phyloP scores from a whole-genome alignment of 1,140 invertebrate species.

The Pogonomyrmex californicus region DNA sequence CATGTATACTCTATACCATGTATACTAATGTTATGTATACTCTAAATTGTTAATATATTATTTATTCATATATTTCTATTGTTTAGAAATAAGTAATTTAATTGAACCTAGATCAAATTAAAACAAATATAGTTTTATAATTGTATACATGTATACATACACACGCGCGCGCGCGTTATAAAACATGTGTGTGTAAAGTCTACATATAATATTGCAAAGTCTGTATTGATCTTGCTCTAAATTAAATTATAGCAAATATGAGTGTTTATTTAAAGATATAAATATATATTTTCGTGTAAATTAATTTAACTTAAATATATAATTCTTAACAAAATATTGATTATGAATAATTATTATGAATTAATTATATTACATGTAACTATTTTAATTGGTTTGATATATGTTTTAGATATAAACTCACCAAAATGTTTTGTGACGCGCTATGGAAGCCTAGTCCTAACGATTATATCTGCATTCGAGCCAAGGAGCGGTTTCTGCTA shows the following conservation, averaged over 20 bases:
- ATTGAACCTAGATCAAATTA: neutral
- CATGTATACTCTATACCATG: too few relatives aligned
- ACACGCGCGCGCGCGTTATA: too few relatives aligned
- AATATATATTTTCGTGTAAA: neutral
- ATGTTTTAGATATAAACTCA: conserved; percentile 72
- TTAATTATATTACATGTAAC: neutral
- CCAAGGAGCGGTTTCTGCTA: conserved; percentile 76
- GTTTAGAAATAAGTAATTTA: neutral
- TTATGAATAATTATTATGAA: neutral
- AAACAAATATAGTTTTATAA: neutral
- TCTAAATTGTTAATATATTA: neutral
- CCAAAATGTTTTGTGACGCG: conserved; percentile 79
- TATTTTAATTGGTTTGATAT: conserved; percentile 10
- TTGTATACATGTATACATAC: neutral
- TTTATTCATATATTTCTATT: neutral
- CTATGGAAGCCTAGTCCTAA: conserved; percentile 79
- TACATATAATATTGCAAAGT: conserved; percentile 6
- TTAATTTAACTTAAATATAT: neutral
- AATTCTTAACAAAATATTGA: neutral
- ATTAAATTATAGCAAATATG: conserved; percentile 16
- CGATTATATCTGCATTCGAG: conserved; percentile 71
- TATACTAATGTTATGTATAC: too few relatives aligned
- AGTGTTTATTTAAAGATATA: neutral
- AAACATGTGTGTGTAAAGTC: neutral
- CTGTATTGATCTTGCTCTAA: neutral